Conservation (phyloP, 2,888 invertebrate species). For the Adelognathus sp. region DNA sequence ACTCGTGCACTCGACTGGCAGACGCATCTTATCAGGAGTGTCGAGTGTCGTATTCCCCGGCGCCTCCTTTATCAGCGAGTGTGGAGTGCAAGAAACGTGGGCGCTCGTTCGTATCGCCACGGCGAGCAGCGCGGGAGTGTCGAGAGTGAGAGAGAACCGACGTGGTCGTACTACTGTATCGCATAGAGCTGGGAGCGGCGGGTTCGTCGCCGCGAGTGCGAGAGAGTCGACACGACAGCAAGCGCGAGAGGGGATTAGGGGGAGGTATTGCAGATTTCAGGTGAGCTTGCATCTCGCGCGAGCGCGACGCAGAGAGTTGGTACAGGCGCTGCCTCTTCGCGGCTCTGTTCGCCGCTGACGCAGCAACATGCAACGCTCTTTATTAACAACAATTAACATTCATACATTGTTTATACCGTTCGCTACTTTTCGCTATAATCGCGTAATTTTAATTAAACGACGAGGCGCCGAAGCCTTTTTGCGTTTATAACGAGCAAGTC, state of each 20-base stretch:
- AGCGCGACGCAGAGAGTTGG: constrained; percentile 61
- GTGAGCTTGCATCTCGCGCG: constrained; percentile 65
- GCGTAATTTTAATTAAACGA: constrained; percentile 63
- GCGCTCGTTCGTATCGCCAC: not conserved
- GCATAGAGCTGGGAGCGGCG: not conserved
- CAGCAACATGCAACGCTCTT: constrained; percentile 81
- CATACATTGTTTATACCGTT: constrained; percentile 70
- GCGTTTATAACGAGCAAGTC: constrained; percentile 10
- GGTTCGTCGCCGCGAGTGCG: not conserved
- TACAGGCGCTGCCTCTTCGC: constrained; percentile 77
- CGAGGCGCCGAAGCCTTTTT: not conserved
- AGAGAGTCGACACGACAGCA: not conserved
- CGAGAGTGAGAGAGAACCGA: not conserved
- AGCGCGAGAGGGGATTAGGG: not conserved
- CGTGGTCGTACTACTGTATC: not conserved
- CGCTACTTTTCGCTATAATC: constrained; percentile 63
- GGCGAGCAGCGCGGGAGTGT: not conserved
- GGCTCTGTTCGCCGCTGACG: constrained; percentile 79
- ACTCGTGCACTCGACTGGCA: not conserved
- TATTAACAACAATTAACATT: constrained; percentile 81
- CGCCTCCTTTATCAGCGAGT: not conserved
- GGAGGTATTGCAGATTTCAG: constrained; percentile 64
- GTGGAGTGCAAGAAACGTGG: constrained; percentile 3
- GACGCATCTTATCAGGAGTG: not conserved
- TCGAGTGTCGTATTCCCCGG: not conserved